Base-by-base conservation (phyloP, 2,113 vertebrate species). In the Eurypyga helias region DNA sequence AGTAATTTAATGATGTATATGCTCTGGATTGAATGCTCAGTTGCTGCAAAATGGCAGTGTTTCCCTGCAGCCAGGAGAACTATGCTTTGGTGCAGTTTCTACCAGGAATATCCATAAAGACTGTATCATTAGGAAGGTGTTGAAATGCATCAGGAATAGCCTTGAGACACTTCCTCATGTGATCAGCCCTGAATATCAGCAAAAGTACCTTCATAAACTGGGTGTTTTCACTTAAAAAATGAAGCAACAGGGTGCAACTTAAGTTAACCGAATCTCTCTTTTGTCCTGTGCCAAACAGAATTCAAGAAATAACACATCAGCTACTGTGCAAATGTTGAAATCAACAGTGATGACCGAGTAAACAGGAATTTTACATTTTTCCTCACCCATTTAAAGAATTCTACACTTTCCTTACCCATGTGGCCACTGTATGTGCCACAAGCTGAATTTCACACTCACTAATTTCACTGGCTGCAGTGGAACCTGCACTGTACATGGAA, bases 1-100 rank as follows among this genome's bases (percentile, higher is more conserved):
- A 94, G 91, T 80, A 87, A 91, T 58, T 91, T 94, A 93, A 94
- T 2, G 7, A 95, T 41, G 66, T 85, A 95, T 79, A 57, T 58
- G 45, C 84, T 85, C 65, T 66, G 58, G 49, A 54, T 90, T 79
- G 88, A 85, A 77, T 17, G 62, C 38, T 95, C 49, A 76, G 65
- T 38, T 93, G 84, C 52, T 72, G 61, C 38, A 89, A 75, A 94
- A 89, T 23, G 1, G 1, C 19, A 57, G 1, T 36, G 87, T n/a
- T 89, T 83, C 70, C 51, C 45, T 49, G 70, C 9, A 66, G 60
- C 19, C 43, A 60, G 65, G 16, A 88, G 28, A 76, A 26, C 19
- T 41, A 45, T 26, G 57, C 48, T 87, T 69, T 69, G 18, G 57
- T 84, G 83, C 24, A 69, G 8, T 52, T 84, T 67, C 66, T 79